Percentiles rank a stretch among this genome's conserved stretches.
Evolutionary conservation across 1,140 invertebrate species (phyloP).

Genomic region (Aphelinus certus): DNA sequence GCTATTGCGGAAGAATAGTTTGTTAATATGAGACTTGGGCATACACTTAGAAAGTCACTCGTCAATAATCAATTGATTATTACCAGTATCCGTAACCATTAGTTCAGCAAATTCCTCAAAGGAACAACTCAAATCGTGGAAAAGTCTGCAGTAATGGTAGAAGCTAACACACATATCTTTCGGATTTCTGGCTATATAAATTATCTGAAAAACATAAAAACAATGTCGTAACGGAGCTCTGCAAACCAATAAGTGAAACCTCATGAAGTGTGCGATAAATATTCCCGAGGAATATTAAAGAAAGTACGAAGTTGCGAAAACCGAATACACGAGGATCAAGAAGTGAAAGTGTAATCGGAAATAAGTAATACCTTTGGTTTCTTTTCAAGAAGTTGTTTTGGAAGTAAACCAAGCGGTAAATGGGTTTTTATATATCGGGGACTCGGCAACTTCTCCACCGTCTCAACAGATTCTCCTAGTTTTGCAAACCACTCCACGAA

Average conservation of each 20-base stretch:
- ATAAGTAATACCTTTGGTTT: slow-evolving; percentile 74
- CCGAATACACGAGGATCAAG: not conserved
- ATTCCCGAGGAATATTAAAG: too few species aligned
- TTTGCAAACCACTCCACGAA: slow-evolving; percentile 60
- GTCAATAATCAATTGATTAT: not conserved
- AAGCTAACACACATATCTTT: slow-evolving; percentile 94
- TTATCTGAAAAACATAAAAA: slow-evolving; percentile 71
- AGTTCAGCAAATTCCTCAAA: slow-evolving; percentile 86
- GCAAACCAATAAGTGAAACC: too few species aligned
- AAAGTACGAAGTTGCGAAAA: not conserved
- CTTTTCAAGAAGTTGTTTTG: slow-evolving; percentile 71
- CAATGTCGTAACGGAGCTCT: too few species aligned
- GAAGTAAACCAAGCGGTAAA: slow-evolving; percentile 78
- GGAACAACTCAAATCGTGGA: slow-evolving; percentile 75
- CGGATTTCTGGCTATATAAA: slow-evolving; percentile 91
- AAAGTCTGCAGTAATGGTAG: slow-evolving; percentile 83
- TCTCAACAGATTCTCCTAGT: slow-evolving; percentile 73
- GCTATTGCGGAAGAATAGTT: slow-evolving; percentile 49
- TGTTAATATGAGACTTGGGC: too few species aligned
- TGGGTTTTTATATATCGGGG: slow-evolving; percentile 85
- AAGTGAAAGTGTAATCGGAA: slow-evolving; percentile 25
- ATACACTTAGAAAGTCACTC: too few species aligned
- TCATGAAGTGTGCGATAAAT: too few species aligned
- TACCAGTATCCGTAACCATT: slow-evolving; percentile 75
- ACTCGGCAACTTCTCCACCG: slow-evolving; percentile 72